phyloP scores from a whole-genome alignment of 2,113 vertebrate genomes.

The Chelonoidis abingdonii region DNA sequence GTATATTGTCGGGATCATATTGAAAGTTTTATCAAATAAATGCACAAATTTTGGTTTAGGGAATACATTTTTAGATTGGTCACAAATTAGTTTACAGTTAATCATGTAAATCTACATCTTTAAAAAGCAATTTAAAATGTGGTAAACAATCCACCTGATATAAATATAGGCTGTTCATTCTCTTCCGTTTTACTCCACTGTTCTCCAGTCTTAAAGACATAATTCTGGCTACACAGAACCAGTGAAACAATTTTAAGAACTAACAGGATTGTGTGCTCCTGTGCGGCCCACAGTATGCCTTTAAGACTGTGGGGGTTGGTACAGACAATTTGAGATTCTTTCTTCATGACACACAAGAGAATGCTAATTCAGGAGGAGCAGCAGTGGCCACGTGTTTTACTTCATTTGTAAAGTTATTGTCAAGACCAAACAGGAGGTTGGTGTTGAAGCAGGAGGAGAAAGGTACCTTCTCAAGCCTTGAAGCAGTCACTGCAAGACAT shows the following conservation, averaged over 20 bases:
- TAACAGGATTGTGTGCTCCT: not conserved
- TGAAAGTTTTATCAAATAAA: not conserved
- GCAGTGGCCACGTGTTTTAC: not conserved
- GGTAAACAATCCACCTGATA: not conserved
- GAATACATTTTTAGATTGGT: not conserved
- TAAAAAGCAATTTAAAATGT: not conserved
- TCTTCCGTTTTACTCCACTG: not conserved
- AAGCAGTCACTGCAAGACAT: no score
- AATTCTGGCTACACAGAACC: not conserved
- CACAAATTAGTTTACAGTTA: not conserved
- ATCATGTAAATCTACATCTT: not conserved
- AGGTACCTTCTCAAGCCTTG: not conserved
- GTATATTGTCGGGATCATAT: not conserved
- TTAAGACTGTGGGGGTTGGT: not conserved
- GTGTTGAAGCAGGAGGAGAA: not conserved
- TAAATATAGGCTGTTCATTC: not conserved
- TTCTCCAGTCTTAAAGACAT: not conserved
- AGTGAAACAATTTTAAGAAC: not conserved
- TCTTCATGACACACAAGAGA: not conserved
- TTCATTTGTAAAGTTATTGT: not conserved
- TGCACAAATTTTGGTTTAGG: not conserved
- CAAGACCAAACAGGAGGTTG: not conserved
- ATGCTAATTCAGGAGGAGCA: not conserved
- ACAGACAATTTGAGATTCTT: not conserved
- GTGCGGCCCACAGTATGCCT: accelerated